Conservation (phyloP, 2,888 invertebrate species). For the Arge pagana region DNA sequence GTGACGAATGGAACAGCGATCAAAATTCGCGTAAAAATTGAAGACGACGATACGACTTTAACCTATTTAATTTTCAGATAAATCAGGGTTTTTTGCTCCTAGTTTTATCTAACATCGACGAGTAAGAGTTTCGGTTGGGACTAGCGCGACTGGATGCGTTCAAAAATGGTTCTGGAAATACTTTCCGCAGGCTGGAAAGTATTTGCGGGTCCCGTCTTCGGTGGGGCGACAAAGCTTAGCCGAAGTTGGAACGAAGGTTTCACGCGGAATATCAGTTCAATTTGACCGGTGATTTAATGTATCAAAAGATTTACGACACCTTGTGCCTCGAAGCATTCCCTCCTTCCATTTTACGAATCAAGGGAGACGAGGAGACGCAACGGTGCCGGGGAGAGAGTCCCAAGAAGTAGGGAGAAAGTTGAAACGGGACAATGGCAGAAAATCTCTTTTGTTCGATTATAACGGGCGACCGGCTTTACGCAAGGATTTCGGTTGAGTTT, state of each 20-base stretch:
- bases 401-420: constrained; percentile 7
- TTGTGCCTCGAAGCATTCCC: constrained; percentile 14
- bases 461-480: constrained; percentile 9
- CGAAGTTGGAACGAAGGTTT: constrained; percentile 9
- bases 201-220: too few species aligned
- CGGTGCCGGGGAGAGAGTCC: neutral
- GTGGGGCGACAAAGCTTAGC: constrained; percentile 12
- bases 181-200: too few species aligned
- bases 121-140: too few species aligned
- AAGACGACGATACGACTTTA: too few species aligned
- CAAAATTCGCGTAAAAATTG: too few species aligned
- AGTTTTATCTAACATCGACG: too few species aligned
- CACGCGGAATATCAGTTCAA: constrained; percentile 19
- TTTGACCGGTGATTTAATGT: constrained; percentile 19
- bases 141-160: too few species aligned
- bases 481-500: constrained; percentile 8
- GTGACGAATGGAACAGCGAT: too few species aligned
- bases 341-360: constrained; percentile 5
- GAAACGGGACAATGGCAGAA: constrained; percentile 14
- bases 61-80: too few species aligned
- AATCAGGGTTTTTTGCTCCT: too few species aligned
- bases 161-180: too few species aligned
- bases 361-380: too few species aligned
- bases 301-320: constrained; percentile 21
- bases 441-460: constrained; percentile 7